Conservation (phyloP, 2,888 invertebrate genomes). For the Aphrophora alni region DNA sequence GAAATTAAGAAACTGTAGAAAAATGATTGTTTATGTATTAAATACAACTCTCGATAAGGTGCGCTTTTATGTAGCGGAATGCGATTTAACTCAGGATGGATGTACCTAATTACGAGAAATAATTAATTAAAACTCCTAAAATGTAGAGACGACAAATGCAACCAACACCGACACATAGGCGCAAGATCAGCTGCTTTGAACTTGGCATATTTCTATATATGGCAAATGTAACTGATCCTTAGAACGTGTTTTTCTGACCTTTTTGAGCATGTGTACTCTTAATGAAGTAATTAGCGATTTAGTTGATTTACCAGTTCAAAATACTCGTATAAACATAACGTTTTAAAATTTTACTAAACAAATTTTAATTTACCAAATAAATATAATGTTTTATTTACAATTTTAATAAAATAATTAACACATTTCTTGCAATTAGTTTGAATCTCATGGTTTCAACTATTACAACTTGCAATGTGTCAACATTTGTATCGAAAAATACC, state of each 20-base stretch:
- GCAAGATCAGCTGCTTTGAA: not conserved
- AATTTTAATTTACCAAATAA: too few species aligned
- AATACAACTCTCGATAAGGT: not conserved
- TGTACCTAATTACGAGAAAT: not conserved
- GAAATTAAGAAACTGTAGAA: constrained; percentile 1
- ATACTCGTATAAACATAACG: too few species aligned
- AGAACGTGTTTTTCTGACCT: not conserved
- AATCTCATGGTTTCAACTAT: too few species aligned
- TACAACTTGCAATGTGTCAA: too few species aligned
- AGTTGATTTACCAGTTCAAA: not conserved
- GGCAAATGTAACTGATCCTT: not conserved
- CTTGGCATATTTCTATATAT: not conserved
- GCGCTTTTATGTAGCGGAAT: not conserved
- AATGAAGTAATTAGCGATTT: not conserved
- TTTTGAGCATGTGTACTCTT: not conserved
- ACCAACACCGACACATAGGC: not conserved
- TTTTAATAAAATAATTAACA: too few species aligned
- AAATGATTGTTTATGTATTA: constrained; percentile 1
- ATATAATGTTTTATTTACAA: too few species aligned
- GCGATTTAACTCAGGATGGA: not conserved
- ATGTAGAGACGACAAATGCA: not conserved
- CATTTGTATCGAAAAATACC: too few species aligned
- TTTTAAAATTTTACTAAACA: too few species aligned
- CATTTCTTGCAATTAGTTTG: too few species aligned
- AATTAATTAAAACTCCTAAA: not conserved